A percentile compares a stretch with the other conserved stretches of the same genome.
Evolutionary conservation across 1,140 invertebrate species (phyloP).

Genomic region (Colletes latitarsis): DNA sequence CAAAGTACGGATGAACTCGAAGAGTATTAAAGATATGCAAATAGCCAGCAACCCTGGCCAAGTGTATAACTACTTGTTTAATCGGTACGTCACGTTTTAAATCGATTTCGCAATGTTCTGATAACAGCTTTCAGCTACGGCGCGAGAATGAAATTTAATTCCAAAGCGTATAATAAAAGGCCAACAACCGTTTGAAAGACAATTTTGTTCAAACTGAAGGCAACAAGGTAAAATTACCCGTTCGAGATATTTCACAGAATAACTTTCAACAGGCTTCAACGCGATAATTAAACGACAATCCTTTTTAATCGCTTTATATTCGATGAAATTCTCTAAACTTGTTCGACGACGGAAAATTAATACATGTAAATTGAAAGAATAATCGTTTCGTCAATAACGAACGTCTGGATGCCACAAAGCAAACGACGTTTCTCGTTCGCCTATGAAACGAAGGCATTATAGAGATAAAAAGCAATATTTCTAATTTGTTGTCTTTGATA

Average conservation of each 20-base stretch:
- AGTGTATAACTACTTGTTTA: neutral
- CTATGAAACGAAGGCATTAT: slow-evolving; percentile 35
- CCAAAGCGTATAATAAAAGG: neutral
- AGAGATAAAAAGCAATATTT: slow-evolving; percentile 13
- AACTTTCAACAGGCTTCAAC: neutral
- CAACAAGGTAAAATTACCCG: neutral
- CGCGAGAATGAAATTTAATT: neutral
- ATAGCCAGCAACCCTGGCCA: neutral
- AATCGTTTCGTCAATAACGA: slow-evolving; percentile 36
- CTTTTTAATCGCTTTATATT: neutral
- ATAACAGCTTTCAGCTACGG: neutral
- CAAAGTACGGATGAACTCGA: no score
- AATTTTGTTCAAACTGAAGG: neutral
- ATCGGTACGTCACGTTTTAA: neutral
- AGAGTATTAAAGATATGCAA: slow-evolving; percentile 4
- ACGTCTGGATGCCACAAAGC: slow-evolving; percentile 8
- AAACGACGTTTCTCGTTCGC: slow-evolving; percentile 39
- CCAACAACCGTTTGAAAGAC: neutral
- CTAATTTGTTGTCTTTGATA: neutral
- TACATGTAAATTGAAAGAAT: neutral
- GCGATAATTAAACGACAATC: neutral
- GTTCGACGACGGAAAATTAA: neutral
- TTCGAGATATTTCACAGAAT: neutral
- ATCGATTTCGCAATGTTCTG: neutral
- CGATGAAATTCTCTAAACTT: neutral